Evolutionary conservation across 2,113 vertebrate species (phyloP).

Genomic region (Coracopsis vasa): DNA sequence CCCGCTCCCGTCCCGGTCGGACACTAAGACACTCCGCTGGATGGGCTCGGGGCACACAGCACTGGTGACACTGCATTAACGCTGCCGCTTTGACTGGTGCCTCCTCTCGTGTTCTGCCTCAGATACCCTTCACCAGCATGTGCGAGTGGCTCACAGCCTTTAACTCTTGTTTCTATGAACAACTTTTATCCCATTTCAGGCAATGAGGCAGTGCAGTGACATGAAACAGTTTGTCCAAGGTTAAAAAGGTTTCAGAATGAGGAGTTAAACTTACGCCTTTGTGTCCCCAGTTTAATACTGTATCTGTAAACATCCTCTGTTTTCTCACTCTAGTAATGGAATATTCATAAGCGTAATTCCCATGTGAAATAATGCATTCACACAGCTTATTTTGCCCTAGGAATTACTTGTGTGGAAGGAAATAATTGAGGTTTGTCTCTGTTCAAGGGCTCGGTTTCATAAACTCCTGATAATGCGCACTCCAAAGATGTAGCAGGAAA

Average conservation of each 20-base stretch:
- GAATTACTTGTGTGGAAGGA: not conserved
- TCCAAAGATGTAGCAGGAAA: not conserved
- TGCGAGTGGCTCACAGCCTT: not conserved
- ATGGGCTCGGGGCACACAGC: not conserved
- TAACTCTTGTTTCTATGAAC: not conserved
- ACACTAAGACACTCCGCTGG: not conserved
- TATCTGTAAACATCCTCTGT: not conserved
- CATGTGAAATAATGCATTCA: not conserved
- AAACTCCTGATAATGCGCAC: not conserved
- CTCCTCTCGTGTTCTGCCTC: not conserved
- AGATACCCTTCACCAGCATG: not conserved
- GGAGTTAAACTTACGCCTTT: not conserved
- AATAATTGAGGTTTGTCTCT: not conserved
- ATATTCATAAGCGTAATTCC: not conserved
- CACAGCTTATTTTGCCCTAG: not conserved
- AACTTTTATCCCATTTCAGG: not conserved
- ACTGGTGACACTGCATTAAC: rapidly evolving
- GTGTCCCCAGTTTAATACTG: not conserved
- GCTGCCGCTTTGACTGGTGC: too few species aligned
- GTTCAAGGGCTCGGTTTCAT: not conserved
- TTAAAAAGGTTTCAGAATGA: not conserved
- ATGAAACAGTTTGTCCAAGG: not conserved
- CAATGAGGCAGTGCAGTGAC: not conserved
- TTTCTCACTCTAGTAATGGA: not conserved
- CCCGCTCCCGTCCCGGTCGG: rapidly evolving